Base-by-base conservation (phyloP, 2,113 vertebrate genomes). In the Azemiops feae region DNA sequence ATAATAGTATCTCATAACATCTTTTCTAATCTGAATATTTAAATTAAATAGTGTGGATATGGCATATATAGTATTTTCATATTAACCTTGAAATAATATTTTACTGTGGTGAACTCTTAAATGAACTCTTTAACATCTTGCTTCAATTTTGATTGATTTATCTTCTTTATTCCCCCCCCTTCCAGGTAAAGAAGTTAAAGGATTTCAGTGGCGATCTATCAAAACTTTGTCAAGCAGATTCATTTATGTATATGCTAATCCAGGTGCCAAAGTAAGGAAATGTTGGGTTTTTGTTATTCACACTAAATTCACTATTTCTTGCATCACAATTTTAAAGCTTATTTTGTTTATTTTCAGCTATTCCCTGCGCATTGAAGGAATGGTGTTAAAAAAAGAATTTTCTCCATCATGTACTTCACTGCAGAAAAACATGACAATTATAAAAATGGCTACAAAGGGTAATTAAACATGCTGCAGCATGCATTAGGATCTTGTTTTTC, bases 211-310 rank as follows among this genome's bases (percentile, higher is more conserved):
- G 98, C 43, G 98, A 99, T 92, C 95, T 98, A 91, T 97, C 97
- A 97, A 99, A 99, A 97, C 98, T 99, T 96, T 98, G 98, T 85
- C 98, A 99, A 97, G 99, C 98, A 0, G 99, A 99, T 96, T 99
- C 98, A 95, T 99, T 99, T 97, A 99, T 99, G 98, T 98, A 98
- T 96, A 97, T 97, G 92, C 95, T 99, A 96, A 99, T 99, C 97
- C 99, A 98, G 97, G 98, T 99, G 97, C 99, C 99, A 97, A 98
- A 98, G 99, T 99, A 97, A 98, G 98, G 92, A 93, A 91, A 69
- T 34, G 74, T 20, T 93, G 53, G 16, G 25, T 95, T 90, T 94
- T 58, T 96, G 94, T 92, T 94, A 55, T 92, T 90, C 47, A 53
- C 5, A 1, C 55, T 54, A 90, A 95, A 52, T 91, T 30, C 95